These are phyloP conservation scores for Kuschelorhynchus macadamiae DNA, from an alignment of 2,888 invertebrate genomes.

Conservation along the genomic window DNA sequence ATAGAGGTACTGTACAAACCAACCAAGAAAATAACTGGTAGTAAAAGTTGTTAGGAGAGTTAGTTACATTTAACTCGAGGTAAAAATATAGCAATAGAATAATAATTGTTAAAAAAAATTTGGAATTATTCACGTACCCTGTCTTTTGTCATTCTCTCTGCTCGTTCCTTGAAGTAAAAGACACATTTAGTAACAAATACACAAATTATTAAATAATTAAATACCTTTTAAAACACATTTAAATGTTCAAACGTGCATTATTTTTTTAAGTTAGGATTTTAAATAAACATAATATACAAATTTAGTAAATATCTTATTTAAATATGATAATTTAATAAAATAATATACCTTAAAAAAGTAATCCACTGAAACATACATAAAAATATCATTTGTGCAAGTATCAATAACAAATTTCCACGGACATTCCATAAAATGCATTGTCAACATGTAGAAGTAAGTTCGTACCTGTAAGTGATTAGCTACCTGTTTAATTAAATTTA, in stretches of 20 bases:
- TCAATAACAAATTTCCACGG: slow-evolving; percentile 40
- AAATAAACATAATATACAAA: neutral
- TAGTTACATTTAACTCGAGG: slow-evolving; percentile 16
- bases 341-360: too few species aligned
- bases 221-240: slow-evolving; percentile 44
- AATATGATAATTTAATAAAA: neutral
- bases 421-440: slow-evolving; percentile 45
- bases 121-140: slow-evolving; percentile 64
- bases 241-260: slow-evolving; percentile 2
- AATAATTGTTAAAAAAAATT: slow-evolving; percentile 27
- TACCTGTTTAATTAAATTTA: neutral
- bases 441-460: slow-evolving; percentile 15
- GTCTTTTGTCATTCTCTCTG: slow-evolving; percentile 67
- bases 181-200: slow-evolving; percentile 59
- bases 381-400: slow-evolving; percentile 43
- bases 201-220: slow-evolving; percentile 49
- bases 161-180: slow-evolving; percentile 67
- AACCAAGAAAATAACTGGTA: slow-evolving; percentile 6
- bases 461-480: slow-evolving; percentile 2
- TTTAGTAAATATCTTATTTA: neutral
- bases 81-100: slow-evolving; percentile 32
- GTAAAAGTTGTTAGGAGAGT: slow-evolving; percentile 24
- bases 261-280: neutral
- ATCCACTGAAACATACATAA: slow-evolving; percentile 31
- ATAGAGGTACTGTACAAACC: slow-evolving; percentile 22